phyloP scores from a whole-genome alignment of 2,113 vertebrate genomes.

The Promerops cafer region DNA sequence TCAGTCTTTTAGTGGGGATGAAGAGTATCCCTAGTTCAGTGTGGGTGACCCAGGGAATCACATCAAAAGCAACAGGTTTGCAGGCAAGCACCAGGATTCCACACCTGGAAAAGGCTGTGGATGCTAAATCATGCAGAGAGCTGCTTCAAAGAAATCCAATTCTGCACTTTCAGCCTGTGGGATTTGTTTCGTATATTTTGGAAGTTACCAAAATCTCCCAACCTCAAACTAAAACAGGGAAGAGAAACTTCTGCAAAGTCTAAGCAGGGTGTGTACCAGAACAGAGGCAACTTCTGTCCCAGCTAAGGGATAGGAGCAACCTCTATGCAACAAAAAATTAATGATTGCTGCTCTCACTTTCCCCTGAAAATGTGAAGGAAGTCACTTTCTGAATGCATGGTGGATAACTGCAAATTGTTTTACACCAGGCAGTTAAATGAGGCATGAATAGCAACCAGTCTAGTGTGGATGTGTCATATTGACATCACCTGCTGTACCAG shows the following conservation, averaged over 20 bases:
- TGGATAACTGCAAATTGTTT: not conserved
- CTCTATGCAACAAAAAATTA: not conserved
- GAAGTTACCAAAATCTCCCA: not conserved
- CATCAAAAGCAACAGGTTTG: not conserved
- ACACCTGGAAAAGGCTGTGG: not conserved
- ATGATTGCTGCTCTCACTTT: not conserved
- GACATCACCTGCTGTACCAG: not conserved
- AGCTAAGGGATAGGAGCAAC: not conserved
- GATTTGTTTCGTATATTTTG: not conserved
- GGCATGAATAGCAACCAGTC: not conserved
- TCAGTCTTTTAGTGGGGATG: not conserved
- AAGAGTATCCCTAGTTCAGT: not conserved
- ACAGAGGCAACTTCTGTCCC: not conserved
- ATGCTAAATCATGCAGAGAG: not conserved
- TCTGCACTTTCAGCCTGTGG: not conserved
- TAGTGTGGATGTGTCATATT: not conserved
- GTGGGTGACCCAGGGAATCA: not conserved
- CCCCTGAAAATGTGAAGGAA: not conserved
- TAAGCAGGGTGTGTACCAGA: not conserved
- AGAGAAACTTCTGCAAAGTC: not conserved
- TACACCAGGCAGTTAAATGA: conserved; percentile 7
- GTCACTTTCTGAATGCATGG: not conserved
- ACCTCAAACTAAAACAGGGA: not conserved
- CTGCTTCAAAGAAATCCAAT: not conserved
- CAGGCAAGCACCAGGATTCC: not conserved